Evolutionary conservation across 2,888 invertebrate species (phyloP).

Genomic region (Watsonalla cultraria): DNA sequence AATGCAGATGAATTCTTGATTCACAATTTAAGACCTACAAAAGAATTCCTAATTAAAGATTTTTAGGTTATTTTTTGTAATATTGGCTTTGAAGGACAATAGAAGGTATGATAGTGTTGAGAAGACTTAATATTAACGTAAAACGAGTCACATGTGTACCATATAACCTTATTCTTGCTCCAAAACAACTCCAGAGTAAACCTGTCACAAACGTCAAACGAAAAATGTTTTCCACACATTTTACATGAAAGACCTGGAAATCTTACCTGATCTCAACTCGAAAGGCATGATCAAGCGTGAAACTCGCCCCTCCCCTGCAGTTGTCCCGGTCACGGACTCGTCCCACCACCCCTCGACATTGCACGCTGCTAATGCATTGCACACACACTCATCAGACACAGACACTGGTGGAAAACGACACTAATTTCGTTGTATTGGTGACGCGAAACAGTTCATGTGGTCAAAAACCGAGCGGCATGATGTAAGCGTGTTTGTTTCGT

Average conservation of each 20-base stretch:
- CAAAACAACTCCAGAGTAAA: background rate
- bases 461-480: conserved; percentile 38
- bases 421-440: conserved; percentile 31
- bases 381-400: conserved; percentile 45
- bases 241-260: conserved; percentile 35
- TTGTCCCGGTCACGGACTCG: conserved; percentile 53
- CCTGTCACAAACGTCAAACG: conserved; percentile 12
- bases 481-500: conserved; percentile 50
- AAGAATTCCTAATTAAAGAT: too few species aligned
- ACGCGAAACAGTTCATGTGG: conserved; percentile 36
- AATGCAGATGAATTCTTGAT: too few species aligned
- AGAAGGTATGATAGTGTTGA: too few species aligned
- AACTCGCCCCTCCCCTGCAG: conserved; percentile 59
- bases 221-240: conserved; percentile 12
- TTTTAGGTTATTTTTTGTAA: too few species aligned
- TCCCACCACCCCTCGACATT: conserved; percentile 53
- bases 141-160: too few species aligned
- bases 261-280: conserved; percentile 73
- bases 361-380: conserved; percentile 55
- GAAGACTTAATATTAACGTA: too few species aligned
- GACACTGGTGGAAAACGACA: conserved; percentile 19
- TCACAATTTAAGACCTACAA: too few species aligned
- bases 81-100: too few species aligned
- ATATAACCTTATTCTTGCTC: background rate
- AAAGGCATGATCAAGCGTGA: conserved; percentile 71